These are phyloP conservation scores for Ornithoptera priamus DNA, from an alignment of 2,888 invertebrate genomes.

Conservation along the genomic window DNA sequence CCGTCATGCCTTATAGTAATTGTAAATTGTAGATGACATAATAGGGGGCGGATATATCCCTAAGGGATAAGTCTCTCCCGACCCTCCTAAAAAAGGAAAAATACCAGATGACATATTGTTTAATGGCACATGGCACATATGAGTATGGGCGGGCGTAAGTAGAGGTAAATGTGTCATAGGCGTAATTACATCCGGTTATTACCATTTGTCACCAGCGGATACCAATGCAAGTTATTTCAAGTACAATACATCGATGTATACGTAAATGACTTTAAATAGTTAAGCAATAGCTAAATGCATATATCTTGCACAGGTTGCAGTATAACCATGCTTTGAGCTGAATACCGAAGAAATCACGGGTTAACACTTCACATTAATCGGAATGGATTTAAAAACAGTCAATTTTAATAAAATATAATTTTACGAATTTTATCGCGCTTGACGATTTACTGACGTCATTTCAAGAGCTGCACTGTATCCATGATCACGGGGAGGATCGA, in stretches of 20 bases:
- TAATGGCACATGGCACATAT: background rate
- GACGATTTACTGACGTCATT: too few species aligned
- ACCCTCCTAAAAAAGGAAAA: too few species aligned
- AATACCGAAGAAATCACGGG: background rate
- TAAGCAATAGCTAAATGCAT: background rate
- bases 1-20: background rate
- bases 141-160: background rate
- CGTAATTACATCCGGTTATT: background rate
- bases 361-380: background rate
- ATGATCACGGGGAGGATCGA: too few species aligned
- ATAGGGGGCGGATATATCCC: too few species aligned
- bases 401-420: background rate
- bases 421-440: too few species aligned
- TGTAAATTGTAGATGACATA: background rate
- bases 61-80: too few species aligned
- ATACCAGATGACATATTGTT: too few species aligned
- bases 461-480: too few species aligned
- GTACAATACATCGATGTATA: constrained; percentile 1
- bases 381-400: background rate
- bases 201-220: background rate
- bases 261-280: background rate
- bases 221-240: background rate
- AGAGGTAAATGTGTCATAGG: background rate
- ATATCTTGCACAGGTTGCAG: background rate
- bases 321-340: background rate